phyloP scores from a whole-genome alignment of 2,113 vertebrate genomes.

The Rhinoderma darwinii region DNA sequence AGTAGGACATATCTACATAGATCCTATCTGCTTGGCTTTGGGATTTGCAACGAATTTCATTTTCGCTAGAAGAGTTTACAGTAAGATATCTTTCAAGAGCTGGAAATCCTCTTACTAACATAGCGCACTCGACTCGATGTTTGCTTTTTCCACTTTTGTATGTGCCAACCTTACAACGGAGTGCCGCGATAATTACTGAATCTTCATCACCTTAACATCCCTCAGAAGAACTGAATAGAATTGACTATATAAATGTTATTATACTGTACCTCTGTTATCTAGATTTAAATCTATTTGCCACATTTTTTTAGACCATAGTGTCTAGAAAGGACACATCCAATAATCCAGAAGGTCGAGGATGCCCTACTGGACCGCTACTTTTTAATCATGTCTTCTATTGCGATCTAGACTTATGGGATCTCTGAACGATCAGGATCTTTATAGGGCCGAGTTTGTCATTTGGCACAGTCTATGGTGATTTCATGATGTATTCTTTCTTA shows the following conservation, averaged over 20 bases:
- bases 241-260: not conserved
- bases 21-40: not conserved
- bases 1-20: not conserved
- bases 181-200: not conserved
- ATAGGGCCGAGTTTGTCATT: too few relatives aligned
- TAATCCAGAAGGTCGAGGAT: not conserved
- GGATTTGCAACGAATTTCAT: constrained; percentile 12
- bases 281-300: not conserved
- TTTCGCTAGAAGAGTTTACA: constrained; percentile 11
- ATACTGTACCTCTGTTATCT: too few relatives aligned
- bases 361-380: not conserved
- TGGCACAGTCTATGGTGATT: too few relatives aligned
- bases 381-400: not conserved
- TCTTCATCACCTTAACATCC: not conserved
- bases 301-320: not conserved
- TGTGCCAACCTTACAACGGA: not conserved
- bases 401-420: not conserved
- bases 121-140: not conserved
- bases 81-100: constrained; percentile 30
- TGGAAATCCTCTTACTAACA: constrained; percentile 22
- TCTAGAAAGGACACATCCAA: not conserved
- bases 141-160: not conserved
- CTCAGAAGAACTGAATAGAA: not conserved
- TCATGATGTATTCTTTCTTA: too few relatives aligned
- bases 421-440: not conserved